phyloP scores from a whole-genome alignment of 1,140 invertebrate species.

The Chlorops oryzae region DNA sequence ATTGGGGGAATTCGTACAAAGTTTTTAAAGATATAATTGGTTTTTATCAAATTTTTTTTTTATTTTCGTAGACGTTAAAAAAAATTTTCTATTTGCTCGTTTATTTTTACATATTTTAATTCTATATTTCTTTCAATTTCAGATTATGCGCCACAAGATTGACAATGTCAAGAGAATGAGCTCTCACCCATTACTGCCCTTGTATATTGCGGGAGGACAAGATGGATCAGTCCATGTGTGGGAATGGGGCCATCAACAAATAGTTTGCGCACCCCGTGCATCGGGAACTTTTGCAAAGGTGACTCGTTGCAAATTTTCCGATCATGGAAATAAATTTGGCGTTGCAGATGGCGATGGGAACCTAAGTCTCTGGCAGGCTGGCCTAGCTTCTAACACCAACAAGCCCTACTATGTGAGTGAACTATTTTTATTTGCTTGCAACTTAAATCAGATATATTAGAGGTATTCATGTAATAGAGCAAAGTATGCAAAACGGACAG shows the following conservation, averaged over 20 bases:
- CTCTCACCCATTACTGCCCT: slow-evolving; percentile 86
- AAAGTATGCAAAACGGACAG: too few relatives aligned
- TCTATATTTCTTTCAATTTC: neutral
- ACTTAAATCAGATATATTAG: slow-evolving; percentile 15
- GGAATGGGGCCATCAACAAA: slow-evolving; percentile 94
- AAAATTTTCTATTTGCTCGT: too few relatives aligned
- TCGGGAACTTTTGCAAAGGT: slow-evolving; percentile 88
- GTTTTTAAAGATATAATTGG: too few relatives aligned
- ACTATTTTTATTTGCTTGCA: slow-evolving; percentile 9
- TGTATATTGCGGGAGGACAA: slow-evolving; percentile 93
- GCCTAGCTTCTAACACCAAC: slow-evolving; percentile 71
- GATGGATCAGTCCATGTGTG: slow-evolving; percentile 96
- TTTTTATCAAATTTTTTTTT: too few relatives aligned
- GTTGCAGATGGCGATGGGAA: slow-evolving; percentile 89
- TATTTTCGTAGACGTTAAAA: too few relatives aligned
- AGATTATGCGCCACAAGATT: slow-evolving; percentile 82
- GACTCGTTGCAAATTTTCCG: slow-evolving; percentile 87
- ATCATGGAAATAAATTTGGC: slow-evolving; percentile 98
- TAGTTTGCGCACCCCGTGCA: slow-evolving; percentile 81
- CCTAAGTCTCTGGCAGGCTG: slow-evolving; percentile 89
- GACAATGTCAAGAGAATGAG: slow-evolving; percentile 92
- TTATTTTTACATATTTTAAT: too few relatives aligned
- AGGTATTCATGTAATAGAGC: slow-evolving; percentile 5
- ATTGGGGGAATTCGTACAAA: too few relatives aligned
- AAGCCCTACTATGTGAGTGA: slow-evolving; percentile 92